These are phyloP conservation scores for Strongylocentrotus purpuratus DNA, from an alignment of 35 echinoderm and acorn worm species.

Conservation along the genomic window DNA sequence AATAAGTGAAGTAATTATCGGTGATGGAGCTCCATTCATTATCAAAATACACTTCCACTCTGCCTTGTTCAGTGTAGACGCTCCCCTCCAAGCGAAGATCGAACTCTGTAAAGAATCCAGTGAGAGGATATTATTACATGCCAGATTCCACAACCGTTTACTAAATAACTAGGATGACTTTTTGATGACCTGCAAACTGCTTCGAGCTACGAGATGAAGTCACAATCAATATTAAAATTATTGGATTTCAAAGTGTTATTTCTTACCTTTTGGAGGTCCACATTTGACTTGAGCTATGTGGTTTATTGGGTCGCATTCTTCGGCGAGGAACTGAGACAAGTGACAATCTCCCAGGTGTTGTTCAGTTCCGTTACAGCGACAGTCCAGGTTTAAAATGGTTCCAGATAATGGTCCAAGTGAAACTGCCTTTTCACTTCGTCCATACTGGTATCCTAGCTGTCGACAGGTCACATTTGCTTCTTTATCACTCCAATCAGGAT, in stretches of 20 bases:
- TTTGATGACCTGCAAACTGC: background rate
- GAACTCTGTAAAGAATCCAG: background rate
- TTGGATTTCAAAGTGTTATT: background rate
- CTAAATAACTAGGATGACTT: background rate
- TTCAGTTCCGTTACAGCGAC: slow-evolving; percentile 17
- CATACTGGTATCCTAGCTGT: slow-evolving; percentile 20
- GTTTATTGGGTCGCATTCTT: background rate
- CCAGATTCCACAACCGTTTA: background rate
- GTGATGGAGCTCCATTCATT: background rate
- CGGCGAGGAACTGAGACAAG: too few species aligned
- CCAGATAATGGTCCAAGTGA: background rate
- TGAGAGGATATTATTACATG: background rate
- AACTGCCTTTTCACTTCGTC: background rate
- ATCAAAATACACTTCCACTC: background rate
- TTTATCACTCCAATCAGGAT: background rate
- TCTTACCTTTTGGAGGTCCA: slow-evolving; percentile 48
- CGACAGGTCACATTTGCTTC: slow-evolving; percentile 23
- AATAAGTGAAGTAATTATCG: background rate
- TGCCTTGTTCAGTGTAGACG: background rate
- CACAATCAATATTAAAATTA: background rate
- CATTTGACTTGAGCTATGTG: slow-evolving; percentile 42
- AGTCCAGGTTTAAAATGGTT: background rate
- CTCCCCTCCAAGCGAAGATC: background rate
- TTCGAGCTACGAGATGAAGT: background rate
- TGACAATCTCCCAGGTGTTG: background rate